A percentile compares a stretch with the other conserved stretches of the same genome.
phyloP scores from a whole-genome alignment of 2,888 invertebrate genomes.

The Crematogaster levior region DNA sequence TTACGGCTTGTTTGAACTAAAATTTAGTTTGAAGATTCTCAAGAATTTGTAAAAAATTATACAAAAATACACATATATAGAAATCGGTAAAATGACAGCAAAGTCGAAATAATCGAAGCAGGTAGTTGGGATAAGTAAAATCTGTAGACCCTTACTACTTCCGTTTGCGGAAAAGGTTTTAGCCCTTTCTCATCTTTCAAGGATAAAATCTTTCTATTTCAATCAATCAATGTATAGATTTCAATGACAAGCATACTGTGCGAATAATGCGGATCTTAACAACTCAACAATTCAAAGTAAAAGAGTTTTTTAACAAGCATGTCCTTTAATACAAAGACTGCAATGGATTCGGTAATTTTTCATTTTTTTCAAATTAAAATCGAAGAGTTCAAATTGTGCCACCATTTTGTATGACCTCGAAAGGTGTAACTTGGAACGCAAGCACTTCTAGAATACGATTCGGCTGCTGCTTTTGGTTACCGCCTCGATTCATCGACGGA shows the following conservation, averaged over 20 bases:
- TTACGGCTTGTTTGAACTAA: no score
- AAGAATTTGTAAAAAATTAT: no score
- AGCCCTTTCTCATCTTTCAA: not conserved
- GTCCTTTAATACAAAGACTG: no score
- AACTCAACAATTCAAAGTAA: not conserved
- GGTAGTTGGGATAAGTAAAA: not conserved
- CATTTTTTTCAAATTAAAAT: not conserved
- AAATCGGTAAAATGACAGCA: no score
- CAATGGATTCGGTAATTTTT: not conserved
- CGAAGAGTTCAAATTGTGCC: not conserved
- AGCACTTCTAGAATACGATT: not conserved
- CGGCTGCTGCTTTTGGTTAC: not conserved
- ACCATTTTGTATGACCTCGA: not conserved
- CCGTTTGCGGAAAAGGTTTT: not conserved
- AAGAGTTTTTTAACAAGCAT: not conserved
- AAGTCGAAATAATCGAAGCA: not conserved
- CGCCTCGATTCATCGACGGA: slow-evolving; percentile 60
- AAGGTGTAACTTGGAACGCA: not conserved
- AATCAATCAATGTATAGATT: not conserved
- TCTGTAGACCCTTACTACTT: not conserved
- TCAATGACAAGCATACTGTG: not conserved
- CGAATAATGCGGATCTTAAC: not conserved
- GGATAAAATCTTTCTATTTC: not conserved
- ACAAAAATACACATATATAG: no score
- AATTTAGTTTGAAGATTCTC: no score